Conservation (phyloP, 1,140 invertebrate species). For the Apis florea region DNA sequence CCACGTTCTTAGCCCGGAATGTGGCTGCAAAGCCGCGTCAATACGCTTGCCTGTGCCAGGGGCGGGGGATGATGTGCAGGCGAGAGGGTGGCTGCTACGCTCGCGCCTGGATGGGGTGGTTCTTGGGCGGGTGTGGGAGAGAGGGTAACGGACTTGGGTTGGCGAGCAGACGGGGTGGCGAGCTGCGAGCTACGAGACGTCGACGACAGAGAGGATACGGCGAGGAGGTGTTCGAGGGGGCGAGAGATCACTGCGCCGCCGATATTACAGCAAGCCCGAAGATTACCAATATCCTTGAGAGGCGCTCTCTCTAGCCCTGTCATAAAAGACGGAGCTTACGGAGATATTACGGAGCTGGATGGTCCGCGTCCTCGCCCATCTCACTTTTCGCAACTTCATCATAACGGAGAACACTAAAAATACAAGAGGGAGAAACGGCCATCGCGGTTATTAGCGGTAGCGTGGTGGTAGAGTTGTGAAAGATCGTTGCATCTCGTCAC, state of each 20-base stretch:
- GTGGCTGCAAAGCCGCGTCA: constrained; percentile 72
- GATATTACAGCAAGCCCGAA: constrained; percentile 79
- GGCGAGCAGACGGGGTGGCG: constrained; percentile 42
- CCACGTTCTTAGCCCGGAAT: constrained; percentile 69
- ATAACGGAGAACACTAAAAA: constrained; percentile 73
- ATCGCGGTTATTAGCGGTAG: constrained; percentile 35
- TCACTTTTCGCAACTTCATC: constrained; percentile 78
- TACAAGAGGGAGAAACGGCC: constrained; percentile 62
- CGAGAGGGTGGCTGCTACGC: constrained; percentile 45
- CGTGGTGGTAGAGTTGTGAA: constrained; percentile 11
- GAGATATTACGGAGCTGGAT: constrained; percentile 76
- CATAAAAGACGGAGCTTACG: constrained; percentile 80
- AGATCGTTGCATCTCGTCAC: constrained; percentile 25
- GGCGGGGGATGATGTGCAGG: constrained; percentile 27
- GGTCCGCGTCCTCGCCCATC: constrained; percentile 48
- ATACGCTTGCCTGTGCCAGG: constrained; percentile 66
- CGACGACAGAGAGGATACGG: neutral
- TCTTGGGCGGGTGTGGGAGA: constrained; percentile 37
- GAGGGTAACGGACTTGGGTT: constrained; percentile 28
- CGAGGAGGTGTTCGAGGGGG: constrained; percentile 69
- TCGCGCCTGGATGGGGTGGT: constrained; percentile 36
- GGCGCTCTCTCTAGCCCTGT: constrained; percentile 74
- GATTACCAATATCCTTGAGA: constrained; percentile 81
- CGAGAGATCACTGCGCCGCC: constrained; percentile 78
- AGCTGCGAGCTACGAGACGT: constrained; percentile 15